These are phyloP conservation scores for Mionectes olivaceus DNA, from an alignment of 2,797 vertebrate species.

Conservation along the genomic window DNA sequence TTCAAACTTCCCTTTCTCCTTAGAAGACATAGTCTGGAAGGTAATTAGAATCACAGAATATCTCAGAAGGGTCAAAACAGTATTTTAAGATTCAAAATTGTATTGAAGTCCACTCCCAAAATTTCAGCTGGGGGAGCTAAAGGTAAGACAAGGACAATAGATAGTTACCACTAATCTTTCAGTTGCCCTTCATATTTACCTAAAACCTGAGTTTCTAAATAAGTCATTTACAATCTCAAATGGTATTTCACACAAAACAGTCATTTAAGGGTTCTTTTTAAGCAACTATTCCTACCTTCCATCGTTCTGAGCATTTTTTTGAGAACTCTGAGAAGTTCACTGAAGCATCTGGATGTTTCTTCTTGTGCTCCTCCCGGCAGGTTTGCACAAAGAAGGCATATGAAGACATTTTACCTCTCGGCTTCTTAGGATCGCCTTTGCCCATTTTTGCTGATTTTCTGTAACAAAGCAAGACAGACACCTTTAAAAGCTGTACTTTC, in stretches of 20 bases:
- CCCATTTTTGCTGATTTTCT: conserved; percentile 87
- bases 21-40: conserved; percentile 91
- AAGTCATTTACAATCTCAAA: rapidly evolving
- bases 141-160: background rate
- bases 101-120: background rate
- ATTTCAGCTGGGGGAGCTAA: background rate
- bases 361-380: conserved; percentile 97
- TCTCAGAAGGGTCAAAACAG: background rate
- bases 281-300: conserved; percentile 86
- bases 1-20: conserved; percentile 97
- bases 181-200: background rate
- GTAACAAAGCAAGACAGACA: background rate
- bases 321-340: conserved; percentile 99
- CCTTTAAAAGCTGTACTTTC: background rate
- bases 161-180: background rate
- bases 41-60: background rate
- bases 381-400: conserved; percentile 99
- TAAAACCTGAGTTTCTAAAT: background rate
- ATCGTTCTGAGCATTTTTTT: conserved; percentile 97
- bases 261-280: background rate
- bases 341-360: conserved; percentile 93
- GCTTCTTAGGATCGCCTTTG: conserved; percentile 95
- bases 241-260: background rate
- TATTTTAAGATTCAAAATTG: background rate
- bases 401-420: conserved; percentile 98